A percentile compares a stretch with the other conserved stretches of the same genome.
Evolutionary conservation across 2,888 invertebrate genomes (phyloP).

Genomic region (Drosophila bunnanda): DNA sequence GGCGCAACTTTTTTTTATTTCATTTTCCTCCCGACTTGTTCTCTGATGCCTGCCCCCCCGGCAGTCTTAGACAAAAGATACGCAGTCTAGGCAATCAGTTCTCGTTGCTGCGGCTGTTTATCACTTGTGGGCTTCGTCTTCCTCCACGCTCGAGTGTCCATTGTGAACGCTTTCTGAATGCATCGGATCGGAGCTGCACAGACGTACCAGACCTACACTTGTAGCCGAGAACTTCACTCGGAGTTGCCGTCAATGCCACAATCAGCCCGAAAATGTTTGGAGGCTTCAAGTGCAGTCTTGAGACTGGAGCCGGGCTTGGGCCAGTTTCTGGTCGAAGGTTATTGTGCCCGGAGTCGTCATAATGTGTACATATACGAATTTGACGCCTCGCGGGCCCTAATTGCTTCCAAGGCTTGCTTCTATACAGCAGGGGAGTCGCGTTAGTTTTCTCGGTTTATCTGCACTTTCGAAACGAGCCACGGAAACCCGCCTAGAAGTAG

Average conservation of each 20-base stretch:
- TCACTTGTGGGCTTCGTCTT: conserved; percentile 48
- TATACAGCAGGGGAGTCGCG: conserved; percentile 5
- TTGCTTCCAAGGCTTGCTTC: conserved; percentile 43
- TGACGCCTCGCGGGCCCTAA: conserved; percentile 49
- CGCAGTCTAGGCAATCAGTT: conserved; percentile 66
- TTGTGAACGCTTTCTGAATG: conserved; percentile 50
- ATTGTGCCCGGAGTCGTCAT: conserved; percentile 11
- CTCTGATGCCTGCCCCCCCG: conserved; percentile 38
- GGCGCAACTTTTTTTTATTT: background rate
- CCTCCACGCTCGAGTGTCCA: conserved; percentile 51
- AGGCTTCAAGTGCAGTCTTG: conserved; percentile 25
- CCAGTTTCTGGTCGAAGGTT: conserved; percentile 32
- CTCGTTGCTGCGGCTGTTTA: conserved; percentile 49
- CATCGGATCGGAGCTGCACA: conserved; percentile 18
- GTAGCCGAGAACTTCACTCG: conserved; percentile 46
- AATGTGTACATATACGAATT: conserved; percentile 21
- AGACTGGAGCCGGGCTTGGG: conserved; percentile 6
- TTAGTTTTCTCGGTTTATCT: conserved; percentile 28
- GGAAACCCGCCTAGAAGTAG: conserved; percentile 20
- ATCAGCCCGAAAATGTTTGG: conserved; percentile 57
- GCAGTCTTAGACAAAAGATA: conserved; percentile 32
- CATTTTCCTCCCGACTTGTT: conserved; percentile 65
- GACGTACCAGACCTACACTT: background rate
- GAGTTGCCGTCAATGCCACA: conserved; percentile 71
- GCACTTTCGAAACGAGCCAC: conserved; percentile 44